Conservation (phyloP, 2,797 vertebrate species). For the Hirundo rustica region DNA sequence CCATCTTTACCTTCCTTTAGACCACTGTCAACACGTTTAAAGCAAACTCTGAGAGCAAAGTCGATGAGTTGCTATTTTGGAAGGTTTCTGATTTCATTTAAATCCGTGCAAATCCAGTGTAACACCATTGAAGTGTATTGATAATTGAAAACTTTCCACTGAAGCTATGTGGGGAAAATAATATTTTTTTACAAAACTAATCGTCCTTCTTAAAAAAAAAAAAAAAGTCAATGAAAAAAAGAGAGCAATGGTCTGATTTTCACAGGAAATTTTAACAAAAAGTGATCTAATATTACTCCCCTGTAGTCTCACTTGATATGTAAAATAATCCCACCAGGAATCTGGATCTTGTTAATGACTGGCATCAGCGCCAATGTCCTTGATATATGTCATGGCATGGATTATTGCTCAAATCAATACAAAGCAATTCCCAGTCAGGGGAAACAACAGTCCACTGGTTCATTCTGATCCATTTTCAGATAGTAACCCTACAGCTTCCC, state of each 20-base stretch:
- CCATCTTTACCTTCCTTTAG: background rate
- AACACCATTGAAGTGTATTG: background rate
- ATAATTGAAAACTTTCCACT: background rate
- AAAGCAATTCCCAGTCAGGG: constrained; percentile 19
- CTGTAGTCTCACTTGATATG: background rate
- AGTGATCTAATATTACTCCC: background rate
- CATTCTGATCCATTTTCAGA: constrained; percentile 24
- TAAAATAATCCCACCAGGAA: background rate
- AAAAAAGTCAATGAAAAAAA: fast-evolving
- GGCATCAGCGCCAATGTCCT: background rate
- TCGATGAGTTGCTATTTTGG: background rate
- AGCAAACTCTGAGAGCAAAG: background rate
- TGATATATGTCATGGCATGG: background rate
- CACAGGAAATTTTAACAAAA: background rate
- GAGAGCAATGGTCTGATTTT: background rate
- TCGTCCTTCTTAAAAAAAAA: background rate
- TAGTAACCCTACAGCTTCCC: background rate
- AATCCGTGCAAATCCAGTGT: background rate
- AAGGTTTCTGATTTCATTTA: background rate
- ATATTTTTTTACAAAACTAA: background rate
- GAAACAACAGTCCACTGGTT: background rate
- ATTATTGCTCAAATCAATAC: constrained; percentile 18
- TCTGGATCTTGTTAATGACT: background rate
- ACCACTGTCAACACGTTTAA: background rate
- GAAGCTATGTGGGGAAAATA: background rate